These are phyloP conservation scores for Musca vetustissima DNA, from an alignment of 1,140 invertebrate species.

Conservation along the genomic window DNA sequence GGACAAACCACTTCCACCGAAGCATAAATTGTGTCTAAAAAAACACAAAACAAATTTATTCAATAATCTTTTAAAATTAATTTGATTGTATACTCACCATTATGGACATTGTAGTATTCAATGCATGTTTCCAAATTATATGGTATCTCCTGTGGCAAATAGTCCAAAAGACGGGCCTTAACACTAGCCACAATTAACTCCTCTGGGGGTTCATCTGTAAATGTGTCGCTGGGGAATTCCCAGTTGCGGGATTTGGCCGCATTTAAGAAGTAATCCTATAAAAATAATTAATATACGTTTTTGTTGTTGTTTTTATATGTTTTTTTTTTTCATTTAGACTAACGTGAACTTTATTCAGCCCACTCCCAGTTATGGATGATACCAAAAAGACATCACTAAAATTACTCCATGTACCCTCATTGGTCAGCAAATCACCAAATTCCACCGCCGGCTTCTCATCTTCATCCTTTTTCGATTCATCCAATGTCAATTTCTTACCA, in stretches of 20 bases:
- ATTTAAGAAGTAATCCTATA: slow-evolving; percentile 71
- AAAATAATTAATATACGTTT: slow-evolving; percentile 32
- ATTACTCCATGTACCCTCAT: slow-evolving; percentile 65
- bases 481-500: slow-evolving; percentile 24
- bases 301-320: neutral
- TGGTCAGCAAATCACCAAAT: slow-evolving; percentile 22
- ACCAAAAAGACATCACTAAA: slow-evolving; percentile 88
- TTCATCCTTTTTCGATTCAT: neutral
- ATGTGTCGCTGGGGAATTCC: slow-evolving; percentile 65
- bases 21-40: slow-evolving; percentile 61
- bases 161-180: slow-evolving; percentile 76
- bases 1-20: slow-evolving; percentile 67
- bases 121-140: slow-evolving; percentile 69
- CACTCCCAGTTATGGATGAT: slow-evolving; percentile 77
- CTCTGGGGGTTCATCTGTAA: slow-evolving; percentile 72
- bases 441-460: neutral
- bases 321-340: neutral
- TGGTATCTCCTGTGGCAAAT: slow-evolving; percentile 79
- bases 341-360: slow-evolving; percentile 75
- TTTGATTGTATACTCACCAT: too few species aligned
- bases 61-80: too few species aligned
- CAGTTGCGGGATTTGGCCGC: slow-evolving; percentile 67
- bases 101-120: slow-evolving; percentile 67
- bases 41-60: neutral
- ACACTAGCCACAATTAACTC: slow-evolving; percentile 71